Evolutionary conservation across 1,140 invertebrate genomes (phyloP).

Genomic region (Macrostomum lignano): DNA sequence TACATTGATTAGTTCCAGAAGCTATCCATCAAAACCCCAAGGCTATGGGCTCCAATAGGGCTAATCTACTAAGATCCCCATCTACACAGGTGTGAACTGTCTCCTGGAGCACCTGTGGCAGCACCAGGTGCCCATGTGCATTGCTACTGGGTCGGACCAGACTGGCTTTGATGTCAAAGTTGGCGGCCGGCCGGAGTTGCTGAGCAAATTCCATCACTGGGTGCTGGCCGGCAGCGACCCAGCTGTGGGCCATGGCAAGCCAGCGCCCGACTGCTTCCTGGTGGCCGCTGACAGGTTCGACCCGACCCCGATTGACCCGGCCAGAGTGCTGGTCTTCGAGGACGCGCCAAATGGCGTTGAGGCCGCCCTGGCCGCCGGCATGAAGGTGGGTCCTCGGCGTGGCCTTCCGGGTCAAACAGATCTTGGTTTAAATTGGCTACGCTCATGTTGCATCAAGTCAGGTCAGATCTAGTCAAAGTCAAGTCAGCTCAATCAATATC

Average conservation of each 20-base stretch:
- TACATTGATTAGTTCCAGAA: no score
- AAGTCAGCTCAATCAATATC: no score
- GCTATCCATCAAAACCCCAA: no score
- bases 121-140: not conserved
- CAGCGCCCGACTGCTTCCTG: constrained; percentile 65
- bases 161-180: constrained; percentile 41
- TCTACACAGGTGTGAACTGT: not conserved
- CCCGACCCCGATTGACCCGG: constrained; percentile 15
- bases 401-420: no score
- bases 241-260: constrained; percentile 64
- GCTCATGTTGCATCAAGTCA: no score
- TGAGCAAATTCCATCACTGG: constrained; percentile 46
- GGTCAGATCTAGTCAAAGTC: no score
- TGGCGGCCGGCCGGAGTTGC: constrained; percentile 38
- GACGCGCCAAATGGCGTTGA: constrained; percentile 61
- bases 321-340: constrained; percentile 56
- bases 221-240: constrained; percentile 55
- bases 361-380: constrained; percentile 45
- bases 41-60: no score
- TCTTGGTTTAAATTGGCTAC: no score
- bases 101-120: not conserved
- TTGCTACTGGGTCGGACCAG: not conserved
- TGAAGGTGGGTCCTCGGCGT: no score
- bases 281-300: constrained; percentile 50
- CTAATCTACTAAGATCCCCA: no score